Conservation (phyloP, 2,888 invertebrate species). For the Malthinus seriepunctatus region DNA sequence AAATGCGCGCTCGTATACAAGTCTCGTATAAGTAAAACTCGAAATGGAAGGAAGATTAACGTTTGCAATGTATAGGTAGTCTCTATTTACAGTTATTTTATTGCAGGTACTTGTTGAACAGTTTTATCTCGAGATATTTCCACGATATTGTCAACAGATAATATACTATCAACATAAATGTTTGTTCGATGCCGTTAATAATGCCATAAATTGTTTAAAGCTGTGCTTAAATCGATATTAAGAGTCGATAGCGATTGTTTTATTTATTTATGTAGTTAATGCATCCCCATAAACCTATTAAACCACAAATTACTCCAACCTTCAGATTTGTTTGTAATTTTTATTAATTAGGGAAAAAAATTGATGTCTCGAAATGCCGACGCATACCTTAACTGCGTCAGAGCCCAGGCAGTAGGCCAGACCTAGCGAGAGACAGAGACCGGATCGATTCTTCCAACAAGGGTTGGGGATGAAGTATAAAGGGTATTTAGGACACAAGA, state of each 20-base stretch:
- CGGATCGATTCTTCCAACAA: conserved; percentile 31
- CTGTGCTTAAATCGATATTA: conserved; percentile 18
- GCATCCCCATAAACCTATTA: neutral
- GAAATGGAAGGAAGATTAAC: conserved; percentile 3
- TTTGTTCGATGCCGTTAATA: conserved; percentile 25
- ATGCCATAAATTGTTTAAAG: conserved; percentile 23
- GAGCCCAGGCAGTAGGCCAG: conserved; percentile 34
- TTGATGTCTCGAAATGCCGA: conserved; percentile 3
- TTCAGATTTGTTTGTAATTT: no score
- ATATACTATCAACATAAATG: conserved; percentile 20
- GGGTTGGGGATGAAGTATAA: conserved; percentile 31
- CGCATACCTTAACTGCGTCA: conserved; percentile 30
- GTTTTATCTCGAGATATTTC: conserved; percentile 20
- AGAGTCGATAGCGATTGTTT: conserved; percentile 14
- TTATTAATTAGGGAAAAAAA: no score
- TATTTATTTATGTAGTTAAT: conserved; percentile 13
- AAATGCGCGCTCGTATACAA: neutral
- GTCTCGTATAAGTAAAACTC: neutral
- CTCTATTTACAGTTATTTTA: conserved; percentile 21
- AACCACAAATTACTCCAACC: no score
- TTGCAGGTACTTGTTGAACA: conserved; percentile 17
- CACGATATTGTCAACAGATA: conserved; percentile 23
- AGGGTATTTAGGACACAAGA: conserved; percentile 31
- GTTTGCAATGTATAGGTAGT: conserved; percentile 7
- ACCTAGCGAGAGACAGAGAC: conserved; percentile 36